A percentile compares a stretch with the other conserved stretches of the same genome.
Conservation (phyloP, 2,797 vertebrate genomes). For the Triplophysa yarkandensis region DNA sequence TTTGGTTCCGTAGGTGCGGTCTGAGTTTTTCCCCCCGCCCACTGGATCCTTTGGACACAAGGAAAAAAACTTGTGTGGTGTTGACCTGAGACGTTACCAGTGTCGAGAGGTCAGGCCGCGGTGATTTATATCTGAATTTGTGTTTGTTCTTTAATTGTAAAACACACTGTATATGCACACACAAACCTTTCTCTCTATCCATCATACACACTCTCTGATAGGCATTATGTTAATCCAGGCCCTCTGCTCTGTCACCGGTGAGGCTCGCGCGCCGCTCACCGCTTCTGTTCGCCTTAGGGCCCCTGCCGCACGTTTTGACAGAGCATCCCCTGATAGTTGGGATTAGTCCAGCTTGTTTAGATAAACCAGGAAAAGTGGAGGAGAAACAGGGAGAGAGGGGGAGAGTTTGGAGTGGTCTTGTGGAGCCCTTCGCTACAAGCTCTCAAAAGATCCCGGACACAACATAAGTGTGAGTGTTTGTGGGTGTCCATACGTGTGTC, state of each 20-base stretch:
- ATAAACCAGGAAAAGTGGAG: conserved; percentile 91
- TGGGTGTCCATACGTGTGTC: not conserved
- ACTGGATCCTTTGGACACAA: not conserved
- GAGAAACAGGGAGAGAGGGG: conserved; percentile 62
- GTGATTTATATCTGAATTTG: not conserved
- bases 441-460: conserved; percentile 80
- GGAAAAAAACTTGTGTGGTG: not conserved
- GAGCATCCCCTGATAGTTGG: conserved; percentile 98
- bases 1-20: conserved; percentile 74
- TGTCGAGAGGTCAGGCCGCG: not conserved
- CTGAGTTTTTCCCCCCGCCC: conserved; percentile 18
- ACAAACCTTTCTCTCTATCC: conserved; percentile 11
- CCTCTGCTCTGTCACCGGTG: conserved; percentile 78
- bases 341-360: conserved; percentile 99
- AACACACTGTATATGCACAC: not conserved
- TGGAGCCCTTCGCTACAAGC: conserved; percentile 93
- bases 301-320: conserved; percentile 99
- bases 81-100: not conserved
- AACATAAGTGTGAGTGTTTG: not conserved
- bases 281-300: conserved; percentile 96
- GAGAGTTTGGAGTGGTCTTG: conserved; percentile 82
- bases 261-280: conserved; percentile 83
- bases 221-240: conserved; percentile 96
- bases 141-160: not conserved
- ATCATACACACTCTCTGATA: conserved; percentile 76